Evolutionary conservation across 1,140 invertebrate genomes (phyloP).

Genomic region (Trichoplusia ni): DNA sequence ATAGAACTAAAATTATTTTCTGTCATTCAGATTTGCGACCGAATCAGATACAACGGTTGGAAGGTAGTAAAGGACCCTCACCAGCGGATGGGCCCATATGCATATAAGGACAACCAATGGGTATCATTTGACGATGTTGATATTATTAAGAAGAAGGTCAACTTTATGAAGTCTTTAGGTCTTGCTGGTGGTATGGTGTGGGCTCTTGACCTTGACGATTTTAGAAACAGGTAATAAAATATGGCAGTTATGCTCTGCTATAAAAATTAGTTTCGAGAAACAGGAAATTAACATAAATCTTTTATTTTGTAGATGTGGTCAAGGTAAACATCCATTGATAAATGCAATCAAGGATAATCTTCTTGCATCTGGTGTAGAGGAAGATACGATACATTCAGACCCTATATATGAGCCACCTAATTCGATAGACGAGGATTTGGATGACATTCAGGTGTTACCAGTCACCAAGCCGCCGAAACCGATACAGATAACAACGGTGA

Average conservation of each 20-base stretch:
- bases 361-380: conserved; percentile 65
- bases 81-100: conserved; percentile 91
- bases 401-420: conserved; percentile 51
- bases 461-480: conserved; percentile 29
- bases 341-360: conserved; percentile 86
- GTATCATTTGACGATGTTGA: conserved; percentile 92
- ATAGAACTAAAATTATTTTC: background rate
- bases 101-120: conserved; percentile 93
- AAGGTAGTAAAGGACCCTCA: conserved; percentile 89
- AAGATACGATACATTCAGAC: conserved; percentile 40
- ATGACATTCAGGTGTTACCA: conserved; percentile 71
- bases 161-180: conserved; percentile 88
- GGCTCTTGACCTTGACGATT: conserved; percentile 95
- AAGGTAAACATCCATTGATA: conserved; percentile 89
- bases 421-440: conserved; percentile 59
- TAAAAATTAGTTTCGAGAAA: conserved; percentile 15
- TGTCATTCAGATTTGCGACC: conserved; percentile 87
- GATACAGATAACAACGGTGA: conserved; percentile 23
- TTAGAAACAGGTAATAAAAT: conserved; percentile 85
- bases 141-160: conserved; percentile 89
- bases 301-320: conserved; percentile 82
- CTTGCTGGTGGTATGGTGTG: conserved; percentile 95
- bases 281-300: background rate
- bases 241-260: too few species aligned
- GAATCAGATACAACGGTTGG: conserved; percentile 89